These are phyloP conservation scores for Tinea semifulvella DNA, from an alignment of 2,888 invertebrate species.

Conservation along the genomic window DNA sequence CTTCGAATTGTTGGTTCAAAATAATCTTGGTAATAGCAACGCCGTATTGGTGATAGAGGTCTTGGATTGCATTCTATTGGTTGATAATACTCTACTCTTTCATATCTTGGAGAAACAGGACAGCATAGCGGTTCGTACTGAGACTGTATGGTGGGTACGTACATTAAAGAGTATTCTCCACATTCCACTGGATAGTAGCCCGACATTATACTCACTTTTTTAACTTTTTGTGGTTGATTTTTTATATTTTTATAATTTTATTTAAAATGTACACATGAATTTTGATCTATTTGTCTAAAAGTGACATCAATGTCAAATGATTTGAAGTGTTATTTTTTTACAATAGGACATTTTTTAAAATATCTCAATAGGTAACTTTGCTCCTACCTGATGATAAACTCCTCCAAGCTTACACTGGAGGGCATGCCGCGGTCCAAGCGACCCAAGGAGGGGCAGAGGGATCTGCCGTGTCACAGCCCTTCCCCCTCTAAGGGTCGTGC, in stretches of 20 bases:
- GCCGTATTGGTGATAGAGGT: constrained; percentile 18
- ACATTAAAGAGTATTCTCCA: not conserved
- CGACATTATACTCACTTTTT: constrained; percentile 2
- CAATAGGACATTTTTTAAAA: too few relatives aligned
- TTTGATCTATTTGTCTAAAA: too few relatives aligned
- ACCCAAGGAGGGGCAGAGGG: too few relatives aligned
- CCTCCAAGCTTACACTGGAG: too few relatives aligned
- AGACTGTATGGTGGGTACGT: constrained; percentile 17
- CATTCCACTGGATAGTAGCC: not conserved
- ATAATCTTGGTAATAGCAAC: not conserved
- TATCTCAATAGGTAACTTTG: too few relatives aligned
- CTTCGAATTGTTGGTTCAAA: not conserved
- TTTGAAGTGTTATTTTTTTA: too few relatives aligned
- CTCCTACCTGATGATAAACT: too few relatives aligned
- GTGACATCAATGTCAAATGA: not conserved
- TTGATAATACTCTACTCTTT: not conserved
- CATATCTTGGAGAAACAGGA: not conserved
- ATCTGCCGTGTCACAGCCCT: too few relatives aligned
- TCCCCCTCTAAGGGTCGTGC: too few relatives aligned
- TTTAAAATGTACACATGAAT: not conserved
- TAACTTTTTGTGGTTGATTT: not conserved
- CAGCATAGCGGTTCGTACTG: not conserved
- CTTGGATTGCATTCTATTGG: constrained; percentile 4
- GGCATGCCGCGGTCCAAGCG: too few relatives aligned
- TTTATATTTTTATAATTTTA: not conserved